phyloP scores from a whole-genome alignment of 2,113 vertebrate species.

The Gallinago media region DNA sequence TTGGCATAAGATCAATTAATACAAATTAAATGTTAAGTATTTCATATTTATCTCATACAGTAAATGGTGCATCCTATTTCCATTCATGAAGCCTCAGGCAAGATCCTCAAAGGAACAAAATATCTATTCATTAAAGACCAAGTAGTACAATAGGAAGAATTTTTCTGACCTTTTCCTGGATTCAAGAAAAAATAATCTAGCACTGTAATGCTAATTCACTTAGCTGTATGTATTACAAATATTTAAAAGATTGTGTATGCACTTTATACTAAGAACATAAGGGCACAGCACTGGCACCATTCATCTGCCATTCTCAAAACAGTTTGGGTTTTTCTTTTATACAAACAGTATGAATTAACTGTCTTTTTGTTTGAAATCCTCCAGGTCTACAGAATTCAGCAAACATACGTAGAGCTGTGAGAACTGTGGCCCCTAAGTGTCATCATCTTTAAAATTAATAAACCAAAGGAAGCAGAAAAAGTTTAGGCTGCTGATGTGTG shows the following conservation, averaged over 20 bases:
- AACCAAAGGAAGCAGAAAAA: constrained; percentile 34
- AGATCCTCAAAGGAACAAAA: constrained; percentile 29
- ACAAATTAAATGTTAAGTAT: constrained; percentile 30
- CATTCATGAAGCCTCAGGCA: neutral
- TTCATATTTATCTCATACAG: constrained; percentile 22
- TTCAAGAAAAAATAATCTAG: constrained; percentile 12
- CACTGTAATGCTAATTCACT: constrained; percentile 17
- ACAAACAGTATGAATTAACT: neutral
- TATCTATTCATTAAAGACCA: constrained; percentile 20
- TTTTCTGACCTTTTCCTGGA: constrained; percentile 44
- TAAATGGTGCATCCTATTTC: constrained; percentile 13
- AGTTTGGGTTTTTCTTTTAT: neutral
- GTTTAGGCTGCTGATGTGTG: neutral
- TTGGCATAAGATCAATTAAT: neutral
- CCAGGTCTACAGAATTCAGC: neutral
- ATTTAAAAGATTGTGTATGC: constrained; percentile 2
- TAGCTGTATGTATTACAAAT: neutral
- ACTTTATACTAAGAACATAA: constrained; percentile 6
- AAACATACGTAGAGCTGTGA: neutral
- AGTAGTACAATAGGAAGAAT: neutral
- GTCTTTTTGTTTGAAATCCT: neutral
- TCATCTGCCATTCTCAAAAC: constrained; percentile 3
- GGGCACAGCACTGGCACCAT: neutral
- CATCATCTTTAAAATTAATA: constrained; percentile 55
- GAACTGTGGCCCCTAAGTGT: neutral